phyloP scores from a whole-genome alignment of 2,888 invertebrate genomes.

The Artemia sinica region DNA sequence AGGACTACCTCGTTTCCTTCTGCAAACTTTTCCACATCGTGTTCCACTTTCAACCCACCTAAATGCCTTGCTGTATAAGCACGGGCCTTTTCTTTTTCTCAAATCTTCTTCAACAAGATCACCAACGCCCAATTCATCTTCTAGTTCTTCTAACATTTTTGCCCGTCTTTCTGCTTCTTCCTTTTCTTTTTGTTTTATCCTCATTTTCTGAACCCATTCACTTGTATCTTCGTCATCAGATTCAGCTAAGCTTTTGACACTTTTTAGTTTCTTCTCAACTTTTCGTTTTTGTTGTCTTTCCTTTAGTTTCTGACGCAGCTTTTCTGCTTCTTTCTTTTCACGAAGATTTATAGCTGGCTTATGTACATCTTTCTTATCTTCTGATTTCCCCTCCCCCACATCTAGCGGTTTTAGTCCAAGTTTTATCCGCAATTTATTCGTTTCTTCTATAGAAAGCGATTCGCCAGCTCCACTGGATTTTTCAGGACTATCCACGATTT shows the following conservation, averaged over 20 bases:
- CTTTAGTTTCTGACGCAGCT: slow-evolving; percentile 58
- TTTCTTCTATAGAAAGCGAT: slow-evolving; percentile 59
- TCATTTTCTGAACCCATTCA: slow-evolving; percentile 66
- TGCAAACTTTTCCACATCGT: slow-evolving; percentile 45
- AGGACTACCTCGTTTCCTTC: slow-evolving; percentile 73
- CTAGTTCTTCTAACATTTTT: slow-evolving; percentile 81
- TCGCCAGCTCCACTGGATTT: slow-evolving; percentile 29
- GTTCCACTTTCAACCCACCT: slow-evolving; percentile 66
- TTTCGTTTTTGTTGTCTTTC: slow-evolving; percentile 59
- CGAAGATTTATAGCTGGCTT: slow-evolving; percentile 60
- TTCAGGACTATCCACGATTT: slow-evolving; percentile 15
- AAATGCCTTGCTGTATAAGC: slow-evolving; percentile 55
- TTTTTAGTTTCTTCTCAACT: slow-evolving; percentile 47
- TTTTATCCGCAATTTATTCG: slow-evolving; percentile 74
- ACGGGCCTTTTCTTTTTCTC: slow-evolving; percentile 37
- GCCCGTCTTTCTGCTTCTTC: slow-evolving; percentile 71
- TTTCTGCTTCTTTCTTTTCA: slow-evolving; percentile 55
- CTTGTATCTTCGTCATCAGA: slow-evolving; percentile 50
- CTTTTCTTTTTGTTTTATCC: slow-evolving; percentile 57
- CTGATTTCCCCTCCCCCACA: slow-evolving; percentile 35
- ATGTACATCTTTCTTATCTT: slow-evolving; percentile 42
- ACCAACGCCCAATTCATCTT: slow-evolving; percentile 77
- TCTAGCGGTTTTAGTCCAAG: slow-evolving; percentile 83
- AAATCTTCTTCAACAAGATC: slow-evolving; percentile 65
- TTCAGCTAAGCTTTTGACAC: slow-evolving; percentile 45